Evolutionary conservation across 2,113 vertebrate genomes (phyloP).

Genomic region (Zosterops japonicus): DNA sequence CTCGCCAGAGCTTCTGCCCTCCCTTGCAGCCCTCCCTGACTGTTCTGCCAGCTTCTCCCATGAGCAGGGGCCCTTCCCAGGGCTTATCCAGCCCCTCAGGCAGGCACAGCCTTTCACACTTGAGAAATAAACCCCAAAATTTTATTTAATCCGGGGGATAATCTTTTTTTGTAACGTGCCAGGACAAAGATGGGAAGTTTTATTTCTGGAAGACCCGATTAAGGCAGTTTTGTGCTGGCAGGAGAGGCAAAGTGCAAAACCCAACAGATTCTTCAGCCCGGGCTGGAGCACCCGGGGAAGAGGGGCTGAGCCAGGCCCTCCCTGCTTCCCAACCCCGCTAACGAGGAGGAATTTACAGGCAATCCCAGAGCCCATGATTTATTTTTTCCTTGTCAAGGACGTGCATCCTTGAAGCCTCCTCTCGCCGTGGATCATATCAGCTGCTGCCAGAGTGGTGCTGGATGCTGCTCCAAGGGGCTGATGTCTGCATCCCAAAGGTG

Average conservation of each 20-base stretch:
- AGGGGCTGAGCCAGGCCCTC: background rate
- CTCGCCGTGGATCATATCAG: background rate
- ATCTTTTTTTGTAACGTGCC: background rate
- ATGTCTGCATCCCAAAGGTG: background rate
- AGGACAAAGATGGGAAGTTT: constrained; percentile 21
- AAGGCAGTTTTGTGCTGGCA: background rate
- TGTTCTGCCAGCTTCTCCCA: background rate
- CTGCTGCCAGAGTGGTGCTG: accelerated
- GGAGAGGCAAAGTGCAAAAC: background rate
- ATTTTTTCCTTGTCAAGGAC: constrained; percentile 45
- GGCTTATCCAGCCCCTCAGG: background rate
- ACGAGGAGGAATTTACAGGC: constrained; percentile 40
- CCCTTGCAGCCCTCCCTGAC: background rate
- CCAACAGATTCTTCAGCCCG: accelerated
- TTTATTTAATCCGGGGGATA: constrained; percentile 40
- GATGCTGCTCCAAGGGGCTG: background rate
- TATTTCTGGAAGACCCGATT: background rate
- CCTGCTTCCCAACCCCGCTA: background rate
- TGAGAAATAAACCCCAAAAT: constrained; percentile 22
- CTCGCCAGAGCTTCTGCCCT: background rate
- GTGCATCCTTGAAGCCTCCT: constrained; percentile 31
- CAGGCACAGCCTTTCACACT: background rate
- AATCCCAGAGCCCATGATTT: background rate
- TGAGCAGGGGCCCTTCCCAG: background rate
- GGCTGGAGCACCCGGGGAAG: background rate